phyloP scores from a whole-genome alignment of 1,140 invertebrate species.

The Xylocopa sonorina region DNA sequence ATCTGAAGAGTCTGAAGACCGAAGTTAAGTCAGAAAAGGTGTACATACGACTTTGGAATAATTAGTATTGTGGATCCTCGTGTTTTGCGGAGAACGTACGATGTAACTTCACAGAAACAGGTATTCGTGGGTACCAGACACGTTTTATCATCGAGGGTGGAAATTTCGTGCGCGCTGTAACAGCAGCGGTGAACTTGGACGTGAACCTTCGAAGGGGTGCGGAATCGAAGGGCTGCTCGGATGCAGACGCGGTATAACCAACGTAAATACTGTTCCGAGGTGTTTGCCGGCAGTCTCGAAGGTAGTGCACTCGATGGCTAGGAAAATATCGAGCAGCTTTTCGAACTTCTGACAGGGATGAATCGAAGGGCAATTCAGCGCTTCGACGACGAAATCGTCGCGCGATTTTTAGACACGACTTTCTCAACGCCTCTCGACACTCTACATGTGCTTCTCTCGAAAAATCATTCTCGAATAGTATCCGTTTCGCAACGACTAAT shows the following conservation, averaged over 20 bases:
- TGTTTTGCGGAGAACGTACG: no score
- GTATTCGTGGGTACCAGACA: background rate
- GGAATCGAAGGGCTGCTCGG: background rate
- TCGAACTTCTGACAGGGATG: background rate
- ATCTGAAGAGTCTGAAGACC: no score
- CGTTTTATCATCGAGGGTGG: background rate
- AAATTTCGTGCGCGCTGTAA: background rate
- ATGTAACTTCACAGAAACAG: no score
- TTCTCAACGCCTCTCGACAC: no score
- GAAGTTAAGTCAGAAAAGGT: no score
- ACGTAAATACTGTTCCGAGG: conserved; percentile 36
- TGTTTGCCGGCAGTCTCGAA: conserved; percentile 8
- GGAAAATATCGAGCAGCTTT: conserved; percentile 20
- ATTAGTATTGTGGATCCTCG: no score
- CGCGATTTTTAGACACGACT: no score
- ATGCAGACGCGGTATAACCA: conserved; percentile 27
- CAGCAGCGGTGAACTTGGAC: conserved; percentile 1
- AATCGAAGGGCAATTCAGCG: background rate
- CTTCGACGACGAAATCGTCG: no score
- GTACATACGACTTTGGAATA: no score
- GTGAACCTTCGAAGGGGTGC: background rate
- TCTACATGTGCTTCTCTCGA: no score
- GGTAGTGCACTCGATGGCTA: conserved; percentile 18
- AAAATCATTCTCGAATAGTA: no score
- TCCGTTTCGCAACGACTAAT: no score